phyloP scores from a whole-genome alignment of 2,888 invertebrate genomes.

The Cerastoderma edule region DNA sequence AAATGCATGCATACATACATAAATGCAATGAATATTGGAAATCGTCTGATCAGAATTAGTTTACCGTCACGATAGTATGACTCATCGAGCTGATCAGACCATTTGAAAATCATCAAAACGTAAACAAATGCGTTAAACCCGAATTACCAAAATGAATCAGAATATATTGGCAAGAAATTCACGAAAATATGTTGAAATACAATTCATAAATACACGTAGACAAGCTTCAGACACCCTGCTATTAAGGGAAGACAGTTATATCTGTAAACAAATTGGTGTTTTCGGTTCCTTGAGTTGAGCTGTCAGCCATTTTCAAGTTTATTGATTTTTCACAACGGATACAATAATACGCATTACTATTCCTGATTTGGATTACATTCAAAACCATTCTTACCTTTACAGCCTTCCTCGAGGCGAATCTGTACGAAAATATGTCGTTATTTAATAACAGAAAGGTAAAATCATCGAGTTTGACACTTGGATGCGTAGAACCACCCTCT shows the following conservation, averaged over 20 bases:
- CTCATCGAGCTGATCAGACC: conserved; percentile 5
- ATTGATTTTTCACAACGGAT: background rate
- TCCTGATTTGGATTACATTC: background rate
- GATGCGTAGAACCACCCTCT: conserved; percentile 76
- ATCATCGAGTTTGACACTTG: conserved; percentile 52
- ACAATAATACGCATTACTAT: background rate
- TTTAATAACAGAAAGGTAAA: background rate
- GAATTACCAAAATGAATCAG: background rate
- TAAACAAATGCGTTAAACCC: conserved; percentile 17
- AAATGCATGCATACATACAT: background rate
- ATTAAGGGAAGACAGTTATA: background rate
- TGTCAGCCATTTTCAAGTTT: conserved; percentile 34
- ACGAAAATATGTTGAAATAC: no score
- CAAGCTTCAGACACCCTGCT: no score
- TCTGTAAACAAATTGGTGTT: background rate
- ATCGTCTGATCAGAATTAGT: background rate
- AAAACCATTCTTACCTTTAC: background rate
- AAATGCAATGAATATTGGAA: background rate
- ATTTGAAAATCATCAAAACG: conserved; percentile 8
- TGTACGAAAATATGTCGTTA: background rate
- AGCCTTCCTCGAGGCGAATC: background rate
- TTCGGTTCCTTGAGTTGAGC: conserved; percentile 16
- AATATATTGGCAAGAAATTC: no score
- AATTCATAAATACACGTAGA: no score
- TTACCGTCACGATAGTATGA: conserved; percentile 14